Conservation (phyloP, 53 echinoderm and acorn worm genomes). For the Hippasteria phrygiana region DNA sequence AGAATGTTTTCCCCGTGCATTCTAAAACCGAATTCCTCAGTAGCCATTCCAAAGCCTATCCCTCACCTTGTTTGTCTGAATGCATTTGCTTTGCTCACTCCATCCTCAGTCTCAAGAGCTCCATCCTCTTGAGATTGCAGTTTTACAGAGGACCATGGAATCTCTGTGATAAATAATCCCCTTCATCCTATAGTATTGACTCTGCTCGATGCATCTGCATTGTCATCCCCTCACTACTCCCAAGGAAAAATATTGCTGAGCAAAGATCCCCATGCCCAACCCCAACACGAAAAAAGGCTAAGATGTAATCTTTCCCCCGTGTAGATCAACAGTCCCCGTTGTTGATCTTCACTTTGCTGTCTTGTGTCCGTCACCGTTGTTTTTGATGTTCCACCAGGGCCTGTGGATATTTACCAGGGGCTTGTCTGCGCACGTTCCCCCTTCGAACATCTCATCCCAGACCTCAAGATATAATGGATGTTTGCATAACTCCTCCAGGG, state of each 20-base stretch:
- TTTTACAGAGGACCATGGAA: background rate
- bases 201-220: constrained; percentile 19
- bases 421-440: background rate
- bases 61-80: constrained; percentile 2
- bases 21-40: background rate
- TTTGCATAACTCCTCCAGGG: constrained; percentile 43
- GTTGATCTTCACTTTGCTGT: constrained; percentile 61
- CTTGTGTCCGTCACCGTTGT: constrained; percentile 31
- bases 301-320: constrained; percentile 51
- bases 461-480: constrained; percentile 46
- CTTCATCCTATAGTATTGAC: constrained; percentile 11
- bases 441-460: background rate
- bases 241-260: constrained; percentile 7
- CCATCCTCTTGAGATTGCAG: constrained; percentile 13
- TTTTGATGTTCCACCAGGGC: background rate
- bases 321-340: constrained; percentile 40
- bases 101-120: background rate
- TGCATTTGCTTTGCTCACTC: background rate
- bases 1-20: background rate
- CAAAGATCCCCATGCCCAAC: background rate
- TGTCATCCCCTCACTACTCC: background rate
- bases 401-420: constrained; percentile 5
- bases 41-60: background rate
- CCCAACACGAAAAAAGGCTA: constrained; percentile 9
- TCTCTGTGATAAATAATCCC: constrained; percentile 11